phyloP scores from a whole-genome alignment of 2,797 vertebrate genomes.

The Anguilla megastoma region DNA sequence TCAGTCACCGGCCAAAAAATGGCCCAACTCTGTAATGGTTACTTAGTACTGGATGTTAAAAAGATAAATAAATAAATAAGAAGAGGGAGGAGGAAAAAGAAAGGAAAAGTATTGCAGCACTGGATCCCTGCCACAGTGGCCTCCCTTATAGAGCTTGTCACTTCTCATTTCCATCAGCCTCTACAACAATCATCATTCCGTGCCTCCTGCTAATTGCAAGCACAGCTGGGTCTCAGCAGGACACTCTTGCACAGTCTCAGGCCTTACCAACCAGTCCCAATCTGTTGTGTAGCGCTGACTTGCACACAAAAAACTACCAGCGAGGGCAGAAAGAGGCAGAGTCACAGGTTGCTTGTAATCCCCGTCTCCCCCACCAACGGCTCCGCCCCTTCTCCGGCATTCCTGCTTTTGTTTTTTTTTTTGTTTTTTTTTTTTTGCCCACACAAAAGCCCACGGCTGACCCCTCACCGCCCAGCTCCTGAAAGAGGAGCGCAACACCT shows the following conservation, averaged over 20 bases:
- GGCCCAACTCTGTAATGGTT: conserved; percentile 68
- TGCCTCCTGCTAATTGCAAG: conserved; percentile 99
- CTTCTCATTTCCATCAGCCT: conserved; percentile 95
- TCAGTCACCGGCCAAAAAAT: conserved; percentile 61
- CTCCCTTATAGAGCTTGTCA: conserved; percentile 95
- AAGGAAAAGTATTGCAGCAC: conserved; percentile 55
- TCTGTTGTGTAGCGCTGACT: conserved; percentile 84
- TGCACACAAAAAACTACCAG: conserved; percentile 85
- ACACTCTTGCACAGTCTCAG: conserved; percentile 83
- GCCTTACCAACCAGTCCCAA: conserved; percentile 81
- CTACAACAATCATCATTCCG: conserved; percentile 97
- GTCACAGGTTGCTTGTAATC: conserved; percentile 99
- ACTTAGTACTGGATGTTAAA: conserved; percentile 52
- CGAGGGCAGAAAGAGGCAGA: conserved; percentile 99
- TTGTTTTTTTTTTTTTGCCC: conserved; percentile 49
- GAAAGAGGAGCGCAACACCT: conserved; percentile 76
- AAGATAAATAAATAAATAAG: background rate
- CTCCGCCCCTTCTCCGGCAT: conserved; percentile 85
- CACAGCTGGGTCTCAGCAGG: conserved; percentile 99
- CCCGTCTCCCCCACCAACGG: conserved; percentile 84
- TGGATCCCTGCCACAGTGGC: conserved; percentile 73
- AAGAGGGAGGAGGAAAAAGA: conserved; percentile 36
- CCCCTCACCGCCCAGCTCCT: conserved; percentile 76
- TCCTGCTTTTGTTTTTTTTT: conserved; percentile 83
- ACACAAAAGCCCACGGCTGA: conserved; percentile 83